Evolutionary conservation across 2,888 invertebrate species (phyloP).

Genomic region (Flabesymbios commensalis): DNA sequence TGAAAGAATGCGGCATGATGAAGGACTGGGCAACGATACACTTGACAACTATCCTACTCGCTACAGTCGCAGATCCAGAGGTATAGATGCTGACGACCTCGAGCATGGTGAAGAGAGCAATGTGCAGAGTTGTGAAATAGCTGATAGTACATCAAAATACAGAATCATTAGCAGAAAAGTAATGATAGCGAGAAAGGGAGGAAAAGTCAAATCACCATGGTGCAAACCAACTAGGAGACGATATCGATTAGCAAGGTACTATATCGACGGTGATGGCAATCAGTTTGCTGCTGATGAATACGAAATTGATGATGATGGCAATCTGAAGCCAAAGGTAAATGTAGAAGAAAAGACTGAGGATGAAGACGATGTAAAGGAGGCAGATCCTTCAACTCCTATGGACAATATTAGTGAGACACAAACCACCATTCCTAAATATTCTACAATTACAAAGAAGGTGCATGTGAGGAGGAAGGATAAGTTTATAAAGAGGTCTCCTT

Average conservation of each 20-base stretch:
- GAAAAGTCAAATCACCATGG: constrained; percentile 16
- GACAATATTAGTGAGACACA: too few species aligned
- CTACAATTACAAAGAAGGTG: too few species aligned
- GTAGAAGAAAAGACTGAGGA: too few species aligned
- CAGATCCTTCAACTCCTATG: too few species aligned
- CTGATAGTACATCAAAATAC: neutral
- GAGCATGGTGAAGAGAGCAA: too few species aligned
- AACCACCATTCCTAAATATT: too few species aligned
- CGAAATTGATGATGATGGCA: too few species aligned
- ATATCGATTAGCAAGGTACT: constrained; percentile 16
- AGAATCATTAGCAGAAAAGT: neutral
- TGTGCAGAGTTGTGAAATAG: neutral
- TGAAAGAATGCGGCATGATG: too few species aligned
- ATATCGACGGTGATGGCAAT: constrained; percentile 24
- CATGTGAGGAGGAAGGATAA: too few species aligned
- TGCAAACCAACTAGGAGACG: constrained; percentile 12
- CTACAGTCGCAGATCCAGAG: constrained; percentile 46
- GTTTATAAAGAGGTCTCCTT: too few species aligned
- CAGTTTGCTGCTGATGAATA: constrained; percentile 2
- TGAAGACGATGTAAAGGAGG: too few species aligned
- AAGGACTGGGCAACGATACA: neutral
- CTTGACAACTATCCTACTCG: constrained; percentile 21
- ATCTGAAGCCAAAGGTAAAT: too few species aligned
- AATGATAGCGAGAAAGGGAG: neutral
- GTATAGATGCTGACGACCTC: constrained; percentile 43